Conservation (phyloP, 2,797 vertebrate genomes). For the Austrolebias charrua region DNA sequence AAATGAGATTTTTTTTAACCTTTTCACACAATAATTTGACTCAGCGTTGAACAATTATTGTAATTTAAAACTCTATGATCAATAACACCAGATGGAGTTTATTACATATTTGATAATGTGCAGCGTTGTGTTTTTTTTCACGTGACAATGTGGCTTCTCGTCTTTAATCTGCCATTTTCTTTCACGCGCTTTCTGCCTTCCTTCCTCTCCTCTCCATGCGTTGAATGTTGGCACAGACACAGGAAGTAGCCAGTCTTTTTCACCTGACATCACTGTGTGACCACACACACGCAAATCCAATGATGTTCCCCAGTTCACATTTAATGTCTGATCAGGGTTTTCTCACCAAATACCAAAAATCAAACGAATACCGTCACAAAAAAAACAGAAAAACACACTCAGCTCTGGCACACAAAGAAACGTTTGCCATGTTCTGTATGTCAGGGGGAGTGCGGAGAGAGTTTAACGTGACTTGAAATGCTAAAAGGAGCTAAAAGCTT, state of each 20-base stretch:
- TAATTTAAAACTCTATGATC: background rate
- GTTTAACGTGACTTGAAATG: conserved; percentile 18
- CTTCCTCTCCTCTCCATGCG: conserved; percentile 53
- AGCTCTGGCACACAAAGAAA: conserved; percentile 30
- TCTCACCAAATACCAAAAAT: conserved; percentile 42
- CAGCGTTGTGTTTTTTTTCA: conserved; percentile 15
- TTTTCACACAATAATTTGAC: conserved; percentile 2
- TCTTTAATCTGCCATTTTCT: conserved; percentile 5
- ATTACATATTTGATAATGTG: background rate
- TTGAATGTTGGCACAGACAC: conserved; percentile 55
- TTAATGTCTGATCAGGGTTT: conserved; percentile 43
- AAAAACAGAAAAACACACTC: conserved; percentile 10
- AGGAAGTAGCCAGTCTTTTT: conserved; percentile 74
- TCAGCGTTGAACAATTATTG: background rate
- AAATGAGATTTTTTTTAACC: conserved; percentile 5
- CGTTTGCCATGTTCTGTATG: conserved; percentile 48
- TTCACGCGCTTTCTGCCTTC: conserved; percentile 32
- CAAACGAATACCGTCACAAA: conserved; percentile 47
- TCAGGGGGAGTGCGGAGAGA: conserved; percentile 17
- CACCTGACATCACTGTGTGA: conserved; percentile 74
- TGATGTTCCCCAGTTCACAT: conserved; percentile 5
- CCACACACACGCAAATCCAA: conserved; percentile 29
- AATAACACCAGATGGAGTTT: conserved; percentile 3
- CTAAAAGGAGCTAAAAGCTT: background rate
- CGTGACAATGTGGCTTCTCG: conserved; percentile 37